These are phyloP conservation scores for Synanthedon vespiformis DNA, from an alignment of 2,888 invertebrate genomes.

Conservation along the genomic window DNA sequence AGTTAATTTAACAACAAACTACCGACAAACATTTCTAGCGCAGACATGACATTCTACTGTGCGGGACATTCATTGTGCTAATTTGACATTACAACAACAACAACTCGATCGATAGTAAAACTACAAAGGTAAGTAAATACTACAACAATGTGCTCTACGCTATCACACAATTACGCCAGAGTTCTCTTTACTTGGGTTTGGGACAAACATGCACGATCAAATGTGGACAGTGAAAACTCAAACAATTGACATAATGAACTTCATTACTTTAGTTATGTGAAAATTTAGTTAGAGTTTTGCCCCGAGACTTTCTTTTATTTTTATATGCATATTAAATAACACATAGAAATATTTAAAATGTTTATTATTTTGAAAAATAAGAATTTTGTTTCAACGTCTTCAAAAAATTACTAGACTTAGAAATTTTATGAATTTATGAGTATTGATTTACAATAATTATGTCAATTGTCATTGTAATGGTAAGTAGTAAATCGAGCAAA, in stretches of 20 bases:
- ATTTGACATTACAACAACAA: background rate
- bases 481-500: too few species aligned
- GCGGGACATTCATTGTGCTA: background rate
- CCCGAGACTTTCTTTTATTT: too few species aligned
- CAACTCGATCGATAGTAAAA: background rate
- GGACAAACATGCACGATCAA: conserved; percentile 31
- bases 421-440: too few species aligned
- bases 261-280: too few species aligned
- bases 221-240: background rate
- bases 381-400: too few species aligned
- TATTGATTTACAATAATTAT: too few species aligned
- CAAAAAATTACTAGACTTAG: too few species aligned
- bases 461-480: too few species aligned
- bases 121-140: conserved; percentile 10
- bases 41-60: background rate
- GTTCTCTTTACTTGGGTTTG: conserved; percentile 28
- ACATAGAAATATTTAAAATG: too few species aligned
- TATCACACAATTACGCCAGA: conserved; percentile 60
- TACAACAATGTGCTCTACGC: conserved; percentile 10
- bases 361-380: too few species aligned
- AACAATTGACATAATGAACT: background rate
- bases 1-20: background rate
- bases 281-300: too few species aligned
- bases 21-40: background rate
- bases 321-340: too few species aligned